Conservation (phyloP, 1,140 invertebrate genomes). For the Plectrocnemia conspersa region DNA sequence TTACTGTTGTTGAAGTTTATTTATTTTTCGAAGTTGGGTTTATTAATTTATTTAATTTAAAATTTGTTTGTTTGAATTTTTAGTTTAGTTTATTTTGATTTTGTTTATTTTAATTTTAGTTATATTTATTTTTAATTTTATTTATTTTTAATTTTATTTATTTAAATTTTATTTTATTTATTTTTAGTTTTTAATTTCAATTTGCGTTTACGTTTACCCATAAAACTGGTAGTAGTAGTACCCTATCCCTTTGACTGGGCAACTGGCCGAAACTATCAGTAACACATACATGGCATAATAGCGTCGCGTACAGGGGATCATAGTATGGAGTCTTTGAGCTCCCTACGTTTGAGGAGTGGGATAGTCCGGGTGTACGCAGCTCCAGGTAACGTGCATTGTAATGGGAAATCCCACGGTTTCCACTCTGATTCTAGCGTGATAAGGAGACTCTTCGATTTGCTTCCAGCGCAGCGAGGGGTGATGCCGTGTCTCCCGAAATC, state of each 20-base stretch:
- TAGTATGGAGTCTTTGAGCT: too few relatives aligned
- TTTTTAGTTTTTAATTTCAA: too few relatives aligned
- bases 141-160: not conserved
- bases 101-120: not conserved
- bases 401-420: constrained; percentile 2
- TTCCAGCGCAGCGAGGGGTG: not conserved
- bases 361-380: too few relatives aligned
- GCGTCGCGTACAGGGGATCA: constrained; percentile 13
- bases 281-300: constrained; percentile 9
- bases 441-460: not conserved
- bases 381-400: constrained; percentile 19
- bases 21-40: too few relatives aligned
- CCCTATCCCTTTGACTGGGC: not conserved
- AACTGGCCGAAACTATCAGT: not conserved
- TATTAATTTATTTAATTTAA: not conserved
- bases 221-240: not conserved
- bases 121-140: not conserved
- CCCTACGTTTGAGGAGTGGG: too few relatives aligned
- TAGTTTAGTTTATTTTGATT: not conserved
- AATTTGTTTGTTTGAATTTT: not conserved
- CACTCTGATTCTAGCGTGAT: not conserved
- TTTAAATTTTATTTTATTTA: not conserved
- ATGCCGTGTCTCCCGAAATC: not conserved
- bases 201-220: not conserved
- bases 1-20: too few relatives aligned